Base-by-base conservation (phyloP, 2,113 vertebrate species). In the Scortum barcoo region DNA sequence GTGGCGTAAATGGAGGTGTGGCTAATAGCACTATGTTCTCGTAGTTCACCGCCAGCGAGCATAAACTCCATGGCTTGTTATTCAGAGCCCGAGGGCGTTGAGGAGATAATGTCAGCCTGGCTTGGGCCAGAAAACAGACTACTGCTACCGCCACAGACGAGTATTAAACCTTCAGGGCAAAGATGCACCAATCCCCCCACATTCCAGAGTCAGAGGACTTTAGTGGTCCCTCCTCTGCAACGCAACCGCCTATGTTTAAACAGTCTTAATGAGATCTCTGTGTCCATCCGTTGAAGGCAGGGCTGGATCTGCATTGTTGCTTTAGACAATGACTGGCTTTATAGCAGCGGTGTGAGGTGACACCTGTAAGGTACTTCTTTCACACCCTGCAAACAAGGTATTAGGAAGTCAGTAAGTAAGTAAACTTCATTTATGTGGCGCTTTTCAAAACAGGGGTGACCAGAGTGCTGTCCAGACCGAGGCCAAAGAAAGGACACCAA, bases 241-340 rank as follows among this genome's bases (percentile, higher is more conserved):
- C 44, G 65, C 72, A 76, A 58, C 65, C 4, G n/a, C 57, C 75
- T 70, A 22, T 90, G 90, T 91, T 93, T 90, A 76, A 88, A 90
- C 85, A 87, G 82, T 51, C 81, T 66, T 90, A 88, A 90, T 92
- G 91, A 92, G 90, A 90, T 93, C 74, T 80, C n/a, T 80, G 72
- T 40, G 84, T 60, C 2, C 61, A 76, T 66, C 76, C 22, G 73
- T 83, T 79, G 84, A 90, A 58, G 81, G 85, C 76, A 81, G 76
- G 89, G 76, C 61, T 78, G 26, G 71, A 83, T 75, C 65, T 14
- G 56, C 83, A 89, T 85, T 88, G 89, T 93, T 93, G 81, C 53
- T 53, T 42, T 5, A 58, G 88, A 93, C 91, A 94, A 93, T 90
- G 86, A 53, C 20, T 7, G 26, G 78, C 81, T 89, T 88, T 62